Evolutionary conservation across 2,797 vertebrate genomes (phyloP).

Genomic region (Taeniopygia guttata): DNA sequence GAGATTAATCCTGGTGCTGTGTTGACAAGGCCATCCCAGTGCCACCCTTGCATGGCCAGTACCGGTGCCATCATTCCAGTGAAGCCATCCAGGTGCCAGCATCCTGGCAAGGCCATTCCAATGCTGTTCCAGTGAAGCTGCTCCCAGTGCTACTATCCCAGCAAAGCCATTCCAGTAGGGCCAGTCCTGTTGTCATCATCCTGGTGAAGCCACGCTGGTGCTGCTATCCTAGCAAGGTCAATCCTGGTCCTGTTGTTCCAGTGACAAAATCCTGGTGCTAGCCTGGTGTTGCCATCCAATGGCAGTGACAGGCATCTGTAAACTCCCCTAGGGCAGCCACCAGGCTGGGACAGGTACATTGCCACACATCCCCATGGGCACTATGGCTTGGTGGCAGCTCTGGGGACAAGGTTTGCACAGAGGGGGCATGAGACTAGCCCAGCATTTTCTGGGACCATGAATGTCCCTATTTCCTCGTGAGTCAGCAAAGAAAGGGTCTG

Average conservation of each 20-base stretch:
- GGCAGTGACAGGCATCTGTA: not conserved
- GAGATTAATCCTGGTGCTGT: not conserved
- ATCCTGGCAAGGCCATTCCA: not conserved
- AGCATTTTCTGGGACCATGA: fast-evolving
- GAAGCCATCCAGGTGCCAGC: not conserved
- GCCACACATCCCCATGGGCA: not conserved
- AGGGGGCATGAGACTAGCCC: not conserved
- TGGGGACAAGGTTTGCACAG: not conserved
- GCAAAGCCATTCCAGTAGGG: not conserved
- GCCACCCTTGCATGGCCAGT: not conserved
- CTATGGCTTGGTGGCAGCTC: not conserved
- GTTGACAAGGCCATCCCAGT: not conserved
- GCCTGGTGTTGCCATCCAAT: not conserved
- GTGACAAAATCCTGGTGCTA: not conserved
- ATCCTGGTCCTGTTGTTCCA: not conserved
- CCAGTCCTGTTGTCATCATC: not conserved
- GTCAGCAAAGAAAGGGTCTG: not conserved
- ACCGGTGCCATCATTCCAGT: not conserved
- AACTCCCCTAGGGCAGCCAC: not conserved
- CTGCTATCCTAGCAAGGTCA: not conserved
- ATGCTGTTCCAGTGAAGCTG: not conserved
- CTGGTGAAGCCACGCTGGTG: not conserved
- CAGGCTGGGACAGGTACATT: not conserved
- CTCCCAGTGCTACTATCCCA: not conserved
- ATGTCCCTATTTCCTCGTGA: not conserved